Base-by-base conservation (phyloP, 2,113 vertebrate genomes). In the Dromiciops gliroides region DNA sequence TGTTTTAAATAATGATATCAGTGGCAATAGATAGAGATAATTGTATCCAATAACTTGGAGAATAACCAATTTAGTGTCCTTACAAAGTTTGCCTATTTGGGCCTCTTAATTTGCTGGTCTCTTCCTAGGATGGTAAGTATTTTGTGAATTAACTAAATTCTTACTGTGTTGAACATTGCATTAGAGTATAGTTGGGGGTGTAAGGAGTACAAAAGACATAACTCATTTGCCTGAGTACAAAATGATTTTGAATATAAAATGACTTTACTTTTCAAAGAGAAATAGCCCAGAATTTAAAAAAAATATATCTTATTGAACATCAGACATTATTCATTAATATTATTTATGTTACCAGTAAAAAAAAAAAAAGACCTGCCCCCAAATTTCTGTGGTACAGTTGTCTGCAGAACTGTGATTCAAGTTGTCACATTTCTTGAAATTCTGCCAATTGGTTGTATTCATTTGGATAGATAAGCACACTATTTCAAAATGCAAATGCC, bases 11-110 rank as follows among this genome's bases (percentile, higher is more conserved):
- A 88, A 12, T 25, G 37, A 23, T 8, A n/a, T 10, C 48, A 5
- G 1, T 0, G n/a, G 48, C 47, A 44, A 23, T 83, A 83, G 67
- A 44, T 44, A 67, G 28, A 37, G 0, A 0, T 28, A 22, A 50
- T 31, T 22, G n/a, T n/a, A 8, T 28, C n/a, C 0, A 0, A 8
- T 1, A 0, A 4, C 48, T 0, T 0, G 22, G 90, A 37, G 16
- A 44, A 2, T 0, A 31, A 7, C 8, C 0, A 5, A 47, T 37
- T 75, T 83, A 83, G 7, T 44, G 14, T 83, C 67, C 1, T 83
- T 44, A 83, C 19, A 83, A 22, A 44, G n/a, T 83, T 44, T 83
- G 67, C 67, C n/a, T 83, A 44, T 23, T 83, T 44, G 67, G 67
- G 19, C 37, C 67, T 44, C 67, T 83, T 44, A 75, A 16, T 14